phyloP scores from a whole-genome alignment of 2,113 vertebrate genomes.

The Hiodon tergisus region DNA sequence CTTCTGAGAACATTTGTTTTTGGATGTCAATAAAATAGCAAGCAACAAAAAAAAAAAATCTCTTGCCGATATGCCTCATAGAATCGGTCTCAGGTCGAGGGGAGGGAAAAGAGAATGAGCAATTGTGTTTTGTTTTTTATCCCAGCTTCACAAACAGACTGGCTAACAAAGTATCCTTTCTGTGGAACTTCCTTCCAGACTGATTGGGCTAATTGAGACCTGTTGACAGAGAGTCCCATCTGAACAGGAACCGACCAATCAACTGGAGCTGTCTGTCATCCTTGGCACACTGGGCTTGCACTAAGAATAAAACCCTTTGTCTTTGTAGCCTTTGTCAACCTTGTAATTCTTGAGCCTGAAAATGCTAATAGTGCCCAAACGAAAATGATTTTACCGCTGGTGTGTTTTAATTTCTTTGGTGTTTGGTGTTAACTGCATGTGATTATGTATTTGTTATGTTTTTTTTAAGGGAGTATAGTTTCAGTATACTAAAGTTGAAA shows the following conservation, averaged over 20 bases:
- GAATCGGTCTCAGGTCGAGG: constrained; percentile 37
- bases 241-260: constrained; percentile 70
- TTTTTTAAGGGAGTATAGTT: too few species aligned
- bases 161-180: constrained; percentile 71
- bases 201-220: constrained; percentile 74
- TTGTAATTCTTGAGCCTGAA: constrained; percentile 40
- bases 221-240: constrained; percentile 75
- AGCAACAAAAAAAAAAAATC: constrained; percentile 38
- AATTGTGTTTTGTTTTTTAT: constrained; percentile 68
- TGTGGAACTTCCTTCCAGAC: constrained; percentile 69
- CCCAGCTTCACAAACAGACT: constrained; percentile 65
- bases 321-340: constrained; percentile 55
- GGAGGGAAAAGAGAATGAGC: constrained; percentile 50
- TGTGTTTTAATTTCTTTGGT: neutral
- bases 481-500: too few species aligned
- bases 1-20: constrained; percentile 17
- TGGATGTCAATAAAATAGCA: constrained; percentile 46
- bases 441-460: too few species aligned
- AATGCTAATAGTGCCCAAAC: neutral
- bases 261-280: constrained; percentile 65
- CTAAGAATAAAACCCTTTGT: constrained; percentile 66
- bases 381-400: neutral
- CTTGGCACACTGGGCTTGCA: constrained; percentile 60
- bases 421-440: too few species aligned
- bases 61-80: constrained; percentile 48